phyloP scores from a whole-genome alignment of 1,140 invertebrate species.

The Nasonia vitripennis region DNA sequence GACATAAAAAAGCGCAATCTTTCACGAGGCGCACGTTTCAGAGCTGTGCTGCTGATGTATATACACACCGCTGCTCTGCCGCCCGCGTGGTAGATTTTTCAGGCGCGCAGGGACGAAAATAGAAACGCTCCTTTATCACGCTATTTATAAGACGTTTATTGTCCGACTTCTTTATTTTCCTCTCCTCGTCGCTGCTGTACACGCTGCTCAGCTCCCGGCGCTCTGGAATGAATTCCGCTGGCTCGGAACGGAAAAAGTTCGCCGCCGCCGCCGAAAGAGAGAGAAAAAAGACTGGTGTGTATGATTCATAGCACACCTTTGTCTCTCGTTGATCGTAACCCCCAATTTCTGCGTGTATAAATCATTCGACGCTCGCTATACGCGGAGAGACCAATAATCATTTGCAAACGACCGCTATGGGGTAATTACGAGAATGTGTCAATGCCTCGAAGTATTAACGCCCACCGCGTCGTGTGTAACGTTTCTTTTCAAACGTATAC shows the following conservation, averaged over 20 bases:
- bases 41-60: too few species aligned
- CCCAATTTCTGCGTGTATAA: not conserved
- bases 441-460: constrained; percentile 2
- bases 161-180: not conserved
- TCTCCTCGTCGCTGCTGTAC: not conserved
- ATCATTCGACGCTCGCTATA: not conserved
- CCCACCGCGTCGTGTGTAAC: constrained; percentile 16
- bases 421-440: not conserved
- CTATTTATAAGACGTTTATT: constrained; percentile 5
- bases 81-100: not conserved
- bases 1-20: not conserved
- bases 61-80: too few species aligned
- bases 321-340: not conserved
- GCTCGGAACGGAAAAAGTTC: too few species aligned
- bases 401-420: not conserved
- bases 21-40: not conserved
- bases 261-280: too few species aligned
- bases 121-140: not conserved
- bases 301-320: constrained; percentile 14
- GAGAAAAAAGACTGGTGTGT: not conserved
- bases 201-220: not conserved
- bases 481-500: not conserved
- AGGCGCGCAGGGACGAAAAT: not conserved
- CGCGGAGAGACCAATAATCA: not conserved
- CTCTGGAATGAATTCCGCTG: not conserved